Conservation (phyloP, 2,888 invertebrate genomes). For the Chironomus riparius region DNA sequence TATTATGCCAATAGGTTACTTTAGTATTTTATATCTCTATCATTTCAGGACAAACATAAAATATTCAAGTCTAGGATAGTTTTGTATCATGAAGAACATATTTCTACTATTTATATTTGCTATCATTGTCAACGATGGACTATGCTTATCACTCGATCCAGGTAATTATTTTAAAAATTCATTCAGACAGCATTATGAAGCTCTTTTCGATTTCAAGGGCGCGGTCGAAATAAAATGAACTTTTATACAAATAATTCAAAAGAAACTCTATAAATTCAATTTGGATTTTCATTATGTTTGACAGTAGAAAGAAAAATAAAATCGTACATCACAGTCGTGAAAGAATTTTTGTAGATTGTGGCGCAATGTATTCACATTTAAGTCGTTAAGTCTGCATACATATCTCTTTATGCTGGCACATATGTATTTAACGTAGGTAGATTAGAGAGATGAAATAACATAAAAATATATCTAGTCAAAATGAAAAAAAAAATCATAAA, state of each 20-base stretch:
- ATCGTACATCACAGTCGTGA: too few relatives aligned
- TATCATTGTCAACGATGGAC: slow-evolving; percentile 31
- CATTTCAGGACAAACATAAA: not conserved
- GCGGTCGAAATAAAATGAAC: too few relatives aligned
- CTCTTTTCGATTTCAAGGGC: too few relatives aligned
- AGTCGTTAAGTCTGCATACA: not conserved
- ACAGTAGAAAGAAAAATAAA: too few relatives aligned
- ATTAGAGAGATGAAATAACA: slow-evolving; percentile 17
- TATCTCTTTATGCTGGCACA: not conserved
- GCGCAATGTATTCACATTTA: slow-evolving; percentile 6
- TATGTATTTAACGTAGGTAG: slow-evolving; percentile 5
- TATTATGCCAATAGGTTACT: too few relatives aligned
- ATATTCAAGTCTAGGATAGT: not conserved
- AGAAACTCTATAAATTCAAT: too few relatives aligned
- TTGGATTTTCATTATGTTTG: too few relatives aligned
- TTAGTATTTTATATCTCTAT: not conserved
- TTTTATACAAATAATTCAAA: not conserved
- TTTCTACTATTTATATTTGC: slow-evolving; percentile 14
- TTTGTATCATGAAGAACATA: slow-evolving; percentile 2
- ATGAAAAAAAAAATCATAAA: slow-evolving; percentile 14
- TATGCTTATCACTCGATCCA: slow-evolving; percentile 42
- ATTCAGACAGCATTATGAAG: too few relatives aligned
- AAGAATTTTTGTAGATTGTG: slow-evolving; percentile 1
- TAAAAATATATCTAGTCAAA: not conserved
- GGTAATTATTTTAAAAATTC: slow-evolving; percentile 33